Evolutionary conservation across 1,140 invertebrate genomes (phyloP), one percentile per base, ranked within the genome.

Genomic region (Drosophila nannoptera): DNA sequence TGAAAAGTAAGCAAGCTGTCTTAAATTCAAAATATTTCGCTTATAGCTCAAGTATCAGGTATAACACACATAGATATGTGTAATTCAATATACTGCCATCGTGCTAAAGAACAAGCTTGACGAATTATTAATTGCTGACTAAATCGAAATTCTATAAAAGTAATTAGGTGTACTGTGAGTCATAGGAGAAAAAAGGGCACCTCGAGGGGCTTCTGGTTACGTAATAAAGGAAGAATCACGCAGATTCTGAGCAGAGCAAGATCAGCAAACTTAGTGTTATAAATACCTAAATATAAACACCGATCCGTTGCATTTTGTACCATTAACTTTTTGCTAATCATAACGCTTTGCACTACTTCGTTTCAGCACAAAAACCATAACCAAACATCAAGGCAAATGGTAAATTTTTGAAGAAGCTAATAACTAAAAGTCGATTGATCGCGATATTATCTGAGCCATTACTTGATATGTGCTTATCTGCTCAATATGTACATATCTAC

Each of bases 361-460:
- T 93, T 95, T 90, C 94, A 95, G 94, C 93, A 95, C 94, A 92
- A 94, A 95, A 92, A 93, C 94, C 90, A 94, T 95, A 92, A 94
- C 94, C 89, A 94, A 94, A 92, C 94, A 94, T 91, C 93, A 92
- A 92, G 94, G 94, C 91, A 93, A 94, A 90, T 94, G 94, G 93
- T 88, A 82, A 89, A 88, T 86, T 77, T 78, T 71, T 67, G 72
- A 84, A 86, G 67, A 77, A 86, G 81, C 81, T 86, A 77, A 77
- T 84, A 87, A 77, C 49, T 61, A 80, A 56, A 62, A 62, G 14
- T 53, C 63, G 58, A 62, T 22, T 43, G 33, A 43, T 3, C 42
- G 65, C 64, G 38, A 46, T 22, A 3, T 22, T 38, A 61, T 59
- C 40, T 67, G 43, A 46, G 61, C 53, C 60, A 56, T 59, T 63